phyloP scores from a whole-genome alignment of 1,140 invertebrate species.

The Drosophila bocki region DNA sequence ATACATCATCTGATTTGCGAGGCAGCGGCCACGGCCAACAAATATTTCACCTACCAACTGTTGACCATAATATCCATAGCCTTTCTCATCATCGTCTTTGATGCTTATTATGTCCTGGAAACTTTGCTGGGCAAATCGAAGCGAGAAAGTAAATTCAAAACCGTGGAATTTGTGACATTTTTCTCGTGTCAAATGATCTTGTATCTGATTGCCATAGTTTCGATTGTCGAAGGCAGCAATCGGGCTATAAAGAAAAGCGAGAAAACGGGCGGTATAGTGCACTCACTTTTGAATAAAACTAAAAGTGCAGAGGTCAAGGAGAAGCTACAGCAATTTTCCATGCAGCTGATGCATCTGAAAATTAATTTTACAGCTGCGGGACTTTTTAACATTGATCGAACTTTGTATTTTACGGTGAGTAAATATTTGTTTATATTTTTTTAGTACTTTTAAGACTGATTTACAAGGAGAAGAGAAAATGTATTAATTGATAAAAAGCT shows the following conservation, averaged over 20 bases:
- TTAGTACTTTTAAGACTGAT: background rate
- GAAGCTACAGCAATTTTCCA: slow-evolving; percentile 82
- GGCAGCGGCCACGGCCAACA: slow-evolving; percentile 81
- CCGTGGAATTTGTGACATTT: slow-evolving; percentile 81
- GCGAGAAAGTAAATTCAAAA: slow-evolving; percentile 80
- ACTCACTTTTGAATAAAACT: slow-evolving; percentile 76
- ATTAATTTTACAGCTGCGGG: slow-evolving; percentile 83
- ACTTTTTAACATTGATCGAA: slow-evolving; percentile 83
- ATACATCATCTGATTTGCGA: slow-evolving; percentile 84
- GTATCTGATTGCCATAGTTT: slow-evolving; percentile 80
- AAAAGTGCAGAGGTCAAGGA: slow-evolving; percentile 74
- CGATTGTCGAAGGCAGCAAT: slow-evolving; percentile 83
- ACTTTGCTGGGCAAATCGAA: slow-evolving; percentile 81
- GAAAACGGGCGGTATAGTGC: slow-evolving; percentile 81
- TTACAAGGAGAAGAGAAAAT: too few relatives aligned
- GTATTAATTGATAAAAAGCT: background rate
- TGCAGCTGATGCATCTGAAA: slow-evolving; percentile 81
- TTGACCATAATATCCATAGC: slow-evolving; percentile 83
- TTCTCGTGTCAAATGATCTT: slow-evolving; percentile 84
- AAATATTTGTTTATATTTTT: background rate
- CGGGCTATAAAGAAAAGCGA: slow-evolving; percentile 83
- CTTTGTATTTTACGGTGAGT: slow-evolving; percentile 80
- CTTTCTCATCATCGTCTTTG: slow-evolving; percentile 83
- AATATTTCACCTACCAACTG: slow-evolving; percentile 83
- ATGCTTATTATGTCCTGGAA: slow-evolving; percentile 84